Conservation (phyloP, 2,888 invertebrate species). For the Atrina japonica region DNA sequence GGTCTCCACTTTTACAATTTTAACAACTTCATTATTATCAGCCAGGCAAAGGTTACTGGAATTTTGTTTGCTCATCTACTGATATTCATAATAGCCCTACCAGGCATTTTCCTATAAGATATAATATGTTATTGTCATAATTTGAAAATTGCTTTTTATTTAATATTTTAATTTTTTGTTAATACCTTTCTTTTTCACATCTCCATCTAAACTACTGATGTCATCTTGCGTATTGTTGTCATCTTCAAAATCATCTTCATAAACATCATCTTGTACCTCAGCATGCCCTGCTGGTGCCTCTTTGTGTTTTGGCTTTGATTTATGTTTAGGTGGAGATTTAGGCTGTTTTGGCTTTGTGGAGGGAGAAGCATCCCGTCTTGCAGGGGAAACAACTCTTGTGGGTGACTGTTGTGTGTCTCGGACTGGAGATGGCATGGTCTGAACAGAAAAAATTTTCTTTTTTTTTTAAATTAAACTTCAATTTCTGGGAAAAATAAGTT, state of each 20-base stretch:
- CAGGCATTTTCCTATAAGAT: no score
- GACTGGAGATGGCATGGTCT: slow-evolving; percentile 62
- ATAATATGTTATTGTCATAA: no score
- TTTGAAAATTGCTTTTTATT: no score
- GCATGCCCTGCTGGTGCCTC: slow-evolving; percentile 26
- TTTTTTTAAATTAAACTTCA: no score
- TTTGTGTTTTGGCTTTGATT: slow-evolving; percentile 30
- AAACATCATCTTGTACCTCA: slow-evolving; percentile 48
- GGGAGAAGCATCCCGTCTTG: slow-evolving; percentile 31
- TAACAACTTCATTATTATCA: no score
- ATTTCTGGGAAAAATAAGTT: no score
- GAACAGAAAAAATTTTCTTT: no score
- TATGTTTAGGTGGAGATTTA: slow-evolving; percentile 26
- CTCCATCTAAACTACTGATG: slow-evolving; percentile 64
- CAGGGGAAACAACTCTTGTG: slow-evolving; percentile 42
- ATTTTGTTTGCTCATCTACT: no score
- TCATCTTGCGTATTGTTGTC: slow-evolving; percentile 65
- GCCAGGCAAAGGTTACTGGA: no score
- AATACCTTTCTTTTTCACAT: slow-evolving; percentile 51
- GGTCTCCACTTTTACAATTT: no score
- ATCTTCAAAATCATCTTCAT: slow-evolving; percentile 70
- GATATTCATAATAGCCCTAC: no score
- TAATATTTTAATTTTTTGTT: no score
- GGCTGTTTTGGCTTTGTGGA: slow-evolving; percentile 16
- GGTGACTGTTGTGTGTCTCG: slow-evolving; percentile 53